Percentiles rank a stretch among this genome's conserved stretches.
Evolutionary conservation across 2,888 invertebrate species (phyloP).

Genomic region (Belgica antarctica): DNA sequence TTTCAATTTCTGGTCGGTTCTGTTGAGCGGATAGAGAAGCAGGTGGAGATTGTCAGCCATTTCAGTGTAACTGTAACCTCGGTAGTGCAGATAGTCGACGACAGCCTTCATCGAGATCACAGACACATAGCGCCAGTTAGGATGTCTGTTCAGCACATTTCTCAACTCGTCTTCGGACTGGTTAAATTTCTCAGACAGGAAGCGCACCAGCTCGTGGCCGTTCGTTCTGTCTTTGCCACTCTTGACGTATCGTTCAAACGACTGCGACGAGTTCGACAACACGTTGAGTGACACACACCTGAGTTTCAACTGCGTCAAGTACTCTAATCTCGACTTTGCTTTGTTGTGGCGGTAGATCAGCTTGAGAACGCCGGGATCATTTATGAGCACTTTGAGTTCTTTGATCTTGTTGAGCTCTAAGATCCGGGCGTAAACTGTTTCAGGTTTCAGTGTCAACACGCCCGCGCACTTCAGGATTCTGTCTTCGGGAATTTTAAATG

Average conservation of each 20-base stretch:
- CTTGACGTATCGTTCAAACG: constrained; percentile 58
- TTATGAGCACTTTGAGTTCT: constrained; percentile 61
- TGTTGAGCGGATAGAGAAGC: constrained; percentile 68
- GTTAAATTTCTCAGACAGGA: constrained; percentile 53
- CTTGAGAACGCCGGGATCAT: constrained; percentile 61
- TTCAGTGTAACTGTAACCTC: constrained; percentile 57
- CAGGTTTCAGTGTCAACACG: constrained; percentile 61
- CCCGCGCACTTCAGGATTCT: constrained; percentile 58
- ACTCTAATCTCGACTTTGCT: constrained; percentile 57
- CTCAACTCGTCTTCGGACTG: constrained; percentile 50
- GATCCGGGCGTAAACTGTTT: constrained; percentile 61
- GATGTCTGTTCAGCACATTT: constrained; percentile 59
- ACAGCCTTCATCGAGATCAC: constrained; percentile 61
- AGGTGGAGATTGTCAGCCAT: constrained; percentile 64
- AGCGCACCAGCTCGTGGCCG: constrained; percentile 55
- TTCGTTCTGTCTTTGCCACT: constrained; percentile 57
- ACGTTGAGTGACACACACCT: constrained; percentile 57
- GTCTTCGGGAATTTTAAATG: constrained; percentile 59
- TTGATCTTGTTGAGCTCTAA: constrained; percentile 59
- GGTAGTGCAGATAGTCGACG: constrained; percentile 58
- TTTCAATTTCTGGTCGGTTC: constrained; percentile 51
- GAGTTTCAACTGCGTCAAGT: constrained; percentile 57
- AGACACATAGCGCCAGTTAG: constrained; percentile 64
- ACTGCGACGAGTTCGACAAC: constrained; percentile 52
- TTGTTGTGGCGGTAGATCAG: constrained; percentile 57